Conservation (phyloP, 2,888 invertebrate genomes). For the Cerceris ruficornis region DNA sequence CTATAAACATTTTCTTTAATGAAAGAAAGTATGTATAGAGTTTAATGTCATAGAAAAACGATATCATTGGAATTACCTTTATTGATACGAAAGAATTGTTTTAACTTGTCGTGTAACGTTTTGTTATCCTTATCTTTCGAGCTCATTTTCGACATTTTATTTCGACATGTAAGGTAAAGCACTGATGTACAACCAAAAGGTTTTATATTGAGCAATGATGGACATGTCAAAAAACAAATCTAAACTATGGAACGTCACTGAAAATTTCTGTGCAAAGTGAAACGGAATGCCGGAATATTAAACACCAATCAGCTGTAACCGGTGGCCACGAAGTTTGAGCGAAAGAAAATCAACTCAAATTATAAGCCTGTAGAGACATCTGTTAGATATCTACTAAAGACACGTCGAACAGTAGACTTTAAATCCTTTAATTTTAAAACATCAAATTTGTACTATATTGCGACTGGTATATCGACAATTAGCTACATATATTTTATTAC, state of each 20-base stretch:
- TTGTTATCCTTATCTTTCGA: conserved; percentile 87
- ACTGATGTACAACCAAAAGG: conserved; percentile 1
- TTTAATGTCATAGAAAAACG: conserved; percentile 2
- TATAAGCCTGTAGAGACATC: too few relatives aligned
- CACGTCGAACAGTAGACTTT: too few relatives aligned
- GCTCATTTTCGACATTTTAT: conserved; percentile 83
- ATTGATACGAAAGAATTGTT: conserved; percentile 88
- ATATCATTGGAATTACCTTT: conserved; percentile 77
- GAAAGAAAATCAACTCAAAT: not conserved
- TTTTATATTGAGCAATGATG: conserved; percentile 24
- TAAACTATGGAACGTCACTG: conserved; percentile 38
- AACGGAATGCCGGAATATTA: conserved; percentile 30
- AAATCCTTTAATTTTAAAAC: too few relatives aligned
- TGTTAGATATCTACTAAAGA: too few relatives aligned
- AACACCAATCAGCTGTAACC: conserved; percentile 52
- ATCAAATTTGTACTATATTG: too few relatives aligned
- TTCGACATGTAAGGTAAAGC: conserved; percentile 19
- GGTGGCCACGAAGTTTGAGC: conserved; percentile 24
- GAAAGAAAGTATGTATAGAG: not conserved
- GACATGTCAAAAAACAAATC: conserved; percentile 56
- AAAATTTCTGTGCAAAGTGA: conserved; percentile 17
- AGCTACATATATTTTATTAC: too few relatives aligned
- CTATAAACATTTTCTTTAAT: not conserved
- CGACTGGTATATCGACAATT: too few relatives aligned
- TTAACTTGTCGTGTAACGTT: conserved; percentile 88